Evolutionary conservation across 2,113 vertebrate species (phyloP).

Genomic region (Planiliza haematocheilus): DNA sequence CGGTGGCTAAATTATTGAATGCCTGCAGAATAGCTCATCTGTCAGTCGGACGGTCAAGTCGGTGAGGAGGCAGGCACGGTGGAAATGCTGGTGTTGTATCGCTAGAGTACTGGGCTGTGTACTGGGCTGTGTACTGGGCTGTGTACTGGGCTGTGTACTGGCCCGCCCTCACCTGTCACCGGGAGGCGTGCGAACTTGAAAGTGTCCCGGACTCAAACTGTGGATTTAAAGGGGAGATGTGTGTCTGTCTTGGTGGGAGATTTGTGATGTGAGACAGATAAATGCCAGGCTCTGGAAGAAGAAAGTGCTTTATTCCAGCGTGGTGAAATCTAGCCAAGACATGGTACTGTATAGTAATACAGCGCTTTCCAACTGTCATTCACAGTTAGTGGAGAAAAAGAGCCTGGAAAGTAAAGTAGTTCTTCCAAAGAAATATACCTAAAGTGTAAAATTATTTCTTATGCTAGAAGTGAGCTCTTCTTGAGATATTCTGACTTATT

Average conservation of each 20-base stretch:
- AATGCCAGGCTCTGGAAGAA: conserved; percentile 52
- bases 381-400: neutral
- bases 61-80: conserved; percentile 39
- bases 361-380: conserved; percentile 13
- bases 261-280: conserved; percentile 47
- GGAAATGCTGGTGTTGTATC: conserved; percentile 56
- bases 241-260: conserved; percentile 39
- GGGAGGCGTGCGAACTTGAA: conserved; percentile 50
- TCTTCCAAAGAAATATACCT: neutral
- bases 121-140: no score
- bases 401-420: conserved; percentile 1
- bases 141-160: conserved; percentile 33
- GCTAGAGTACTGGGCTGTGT: conserved; percentile 21
- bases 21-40: conserved; percentile 63
- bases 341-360: conserved; percentile 5
- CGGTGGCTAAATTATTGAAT: conserved; percentile 78
- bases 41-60: conserved; percentile 57
- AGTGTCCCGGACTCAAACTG: conserved; percentile 42
- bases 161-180: conserved; percentile 61
- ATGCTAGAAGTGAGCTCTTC: conserved; percentile 1
- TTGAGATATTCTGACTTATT: conserved; percentile 23
- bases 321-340: conserved; percentile 24
- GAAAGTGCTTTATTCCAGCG: conserved; percentile 33
- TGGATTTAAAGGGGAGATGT: conserved; percentile 38
- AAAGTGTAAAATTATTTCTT: no score